These are phyloP conservation scores for Rhagonycha lutea DNA, from an alignment of 2,888 invertebrate species.

Conservation along the genomic window DNA sequence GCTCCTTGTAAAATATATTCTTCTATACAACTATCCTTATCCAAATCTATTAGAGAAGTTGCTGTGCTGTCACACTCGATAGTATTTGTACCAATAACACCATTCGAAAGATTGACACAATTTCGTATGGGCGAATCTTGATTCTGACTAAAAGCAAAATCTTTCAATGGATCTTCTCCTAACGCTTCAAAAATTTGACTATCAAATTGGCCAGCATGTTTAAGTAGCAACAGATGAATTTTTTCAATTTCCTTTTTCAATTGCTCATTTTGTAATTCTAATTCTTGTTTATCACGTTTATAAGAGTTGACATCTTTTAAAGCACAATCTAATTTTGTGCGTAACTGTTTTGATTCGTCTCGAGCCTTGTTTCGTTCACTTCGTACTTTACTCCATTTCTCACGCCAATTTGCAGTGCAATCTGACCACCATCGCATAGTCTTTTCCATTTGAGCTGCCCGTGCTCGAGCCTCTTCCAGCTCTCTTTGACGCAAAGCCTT, in stretches of 20 bases:
- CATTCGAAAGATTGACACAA: conserved; percentile 42
- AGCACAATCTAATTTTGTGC: conserved; percentile 77
- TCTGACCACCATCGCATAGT: conserved; percentile 99
- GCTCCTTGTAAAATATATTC: conserved; percentile 69
- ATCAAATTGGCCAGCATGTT: conserved; percentile 73
- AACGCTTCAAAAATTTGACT: conserved; percentile 58
- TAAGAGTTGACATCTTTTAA: conserved; percentile 74
- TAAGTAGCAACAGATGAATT: conserved; percentile 68
- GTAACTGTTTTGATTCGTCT: conserved; percentile 84
- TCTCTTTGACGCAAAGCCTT: conserved; percentile 74
- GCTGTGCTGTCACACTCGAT: conserved; percentile 52
- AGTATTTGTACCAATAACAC: conserved; percentile 43
- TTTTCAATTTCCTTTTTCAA: conserved; percentile 82
- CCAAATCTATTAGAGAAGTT: conserved; percentile 40
- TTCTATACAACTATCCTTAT: conserved; percentile 54
- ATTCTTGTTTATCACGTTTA: conserved; percentile 79
- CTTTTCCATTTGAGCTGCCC: conserved; percentile 98
- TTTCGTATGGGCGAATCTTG: conserved; percentile 45
- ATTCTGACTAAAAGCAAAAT: conserved; percentile 48
- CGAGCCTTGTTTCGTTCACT: conserved; percentile 92
- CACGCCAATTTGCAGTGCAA: conserved; percentile 94
- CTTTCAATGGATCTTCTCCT: conserved; percentile 55
- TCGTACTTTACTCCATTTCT: conserved; percentile 94
- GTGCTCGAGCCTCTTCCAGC: conserved; percentile 89
- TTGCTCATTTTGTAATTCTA: conserved; percentile 76